Base-by-base conservation (phyloP, 1,140 invertebrate species). In the Dendroctonus ponderosae region DNA sequence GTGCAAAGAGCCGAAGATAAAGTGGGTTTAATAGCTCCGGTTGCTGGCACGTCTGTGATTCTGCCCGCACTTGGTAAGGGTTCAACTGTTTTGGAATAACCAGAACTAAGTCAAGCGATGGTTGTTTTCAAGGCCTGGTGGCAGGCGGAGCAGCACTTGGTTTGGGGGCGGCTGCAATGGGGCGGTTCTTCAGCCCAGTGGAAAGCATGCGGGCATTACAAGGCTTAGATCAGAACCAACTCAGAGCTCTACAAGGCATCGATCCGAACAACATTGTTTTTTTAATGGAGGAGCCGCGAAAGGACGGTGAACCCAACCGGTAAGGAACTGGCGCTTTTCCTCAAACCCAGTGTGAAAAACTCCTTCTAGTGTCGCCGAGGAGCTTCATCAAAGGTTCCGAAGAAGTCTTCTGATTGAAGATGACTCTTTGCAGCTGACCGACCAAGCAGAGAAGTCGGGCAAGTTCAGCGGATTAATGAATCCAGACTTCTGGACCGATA, bases 111-210 rank as follows among this genome's bases (percentile, higher is more conserved):
- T 26, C 26, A 26, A 26, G 26, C 3, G 26, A 3, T 26, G 26
- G 26, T 26, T 53, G 7, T 50, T 11, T 61, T 56, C 5, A 37
- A 67, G 89, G 89, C 7, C 78, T 91, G 0, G 86, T 92, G 64
- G 90, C 89, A 14, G 89, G 90, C 1, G 91, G 90, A 5, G 89
- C 90, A 9, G 89, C 90, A 53, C 79, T 91, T 5, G 89, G 90
- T 2, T 82, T 92, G 3, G 90, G 90, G 15, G 90, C 90, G 0
- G 87, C 91, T 0, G 90, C 90, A 3, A 85, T 91, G 41, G 89
- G 89, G 7, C 82, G 87, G 62, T 86, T 88, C 69, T 75, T 91
- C 5, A 89, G 89, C 62, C 85, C 80, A 0, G 77, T 79, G 43
- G 81, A 85, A 52, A 67, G 51, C 37, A 80, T 85, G 65, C 84